Percentiles rank a stretch among this genome's conserved stretches.
phyloP scores from a whole-genome alignment of 2,113 vertebrate species.

The Eretmochelys imbricata region DNA sequence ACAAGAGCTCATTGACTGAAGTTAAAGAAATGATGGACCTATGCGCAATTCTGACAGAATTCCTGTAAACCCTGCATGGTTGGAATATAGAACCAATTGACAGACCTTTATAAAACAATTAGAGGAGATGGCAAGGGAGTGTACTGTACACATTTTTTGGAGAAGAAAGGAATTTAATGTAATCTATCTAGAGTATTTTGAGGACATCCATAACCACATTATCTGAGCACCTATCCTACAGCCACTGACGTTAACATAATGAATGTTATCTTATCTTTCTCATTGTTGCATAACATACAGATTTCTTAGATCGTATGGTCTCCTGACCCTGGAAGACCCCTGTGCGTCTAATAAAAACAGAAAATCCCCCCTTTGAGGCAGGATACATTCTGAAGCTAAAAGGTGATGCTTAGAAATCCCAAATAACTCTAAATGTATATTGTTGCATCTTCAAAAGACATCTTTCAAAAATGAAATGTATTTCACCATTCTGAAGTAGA shows the following conservation, averaged over 20 bases:
- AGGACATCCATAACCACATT: background rate
- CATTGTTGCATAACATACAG: accelerated
- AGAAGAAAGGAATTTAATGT: background rate
- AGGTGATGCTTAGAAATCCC: background rate
- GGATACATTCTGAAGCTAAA: background rate
- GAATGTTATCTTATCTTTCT: background rate
- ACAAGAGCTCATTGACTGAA: background rate
- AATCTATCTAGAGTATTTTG: background rate
- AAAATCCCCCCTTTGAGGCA: background rate
- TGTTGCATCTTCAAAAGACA: background rate
- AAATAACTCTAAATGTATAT: background rate
- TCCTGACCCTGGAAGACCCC: background rate
- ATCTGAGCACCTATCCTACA: background rate
- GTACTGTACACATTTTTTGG: background rate
- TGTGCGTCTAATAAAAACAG: background rate
- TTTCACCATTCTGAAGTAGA: background rate
- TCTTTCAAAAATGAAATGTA: background rate
- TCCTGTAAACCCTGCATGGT: background rate
- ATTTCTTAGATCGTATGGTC: background rate
- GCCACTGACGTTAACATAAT: background rate
- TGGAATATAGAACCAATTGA: background rate
- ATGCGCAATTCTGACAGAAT: background rate
- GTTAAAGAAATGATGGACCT: background rate
- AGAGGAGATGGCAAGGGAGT: background rate
- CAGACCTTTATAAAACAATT: background rate